Percentiles rank a stretch among this genome's conserved stretches.
These are phyloP conservation scores for Leptinotarsa undecemlineata DNA, from an alignment of 1,140 invertebrate species.

Conservation along the genomic window DNA sequence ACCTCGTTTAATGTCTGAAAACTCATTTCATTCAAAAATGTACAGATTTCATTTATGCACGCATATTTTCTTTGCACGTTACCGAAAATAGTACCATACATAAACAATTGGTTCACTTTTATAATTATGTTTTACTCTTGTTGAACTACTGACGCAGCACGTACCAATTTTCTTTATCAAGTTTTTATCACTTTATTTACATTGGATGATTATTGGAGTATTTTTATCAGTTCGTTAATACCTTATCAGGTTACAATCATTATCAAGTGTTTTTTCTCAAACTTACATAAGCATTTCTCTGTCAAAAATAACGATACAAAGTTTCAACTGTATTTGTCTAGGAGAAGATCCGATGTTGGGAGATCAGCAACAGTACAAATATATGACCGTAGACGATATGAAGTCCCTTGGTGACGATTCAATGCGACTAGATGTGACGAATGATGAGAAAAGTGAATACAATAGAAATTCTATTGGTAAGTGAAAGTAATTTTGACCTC, in stretches of 20 bases:
- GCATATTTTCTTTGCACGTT: conserved; percentile 5
- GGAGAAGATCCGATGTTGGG: conserved; percentile 78
- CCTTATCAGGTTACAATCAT: neutral
- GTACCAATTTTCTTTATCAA: neutral
- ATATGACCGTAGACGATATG: conserved; percentile 84
- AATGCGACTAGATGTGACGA: conserved; percentile 73
- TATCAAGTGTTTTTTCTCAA: conserved; percentile 4
- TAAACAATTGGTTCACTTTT: no score
- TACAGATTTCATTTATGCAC: neutral
- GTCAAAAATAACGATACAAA: neutral
- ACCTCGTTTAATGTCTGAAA: neutral
- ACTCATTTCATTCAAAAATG: neutral
- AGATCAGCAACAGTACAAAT: conserved; percentile 84
- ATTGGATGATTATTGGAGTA: neutral
- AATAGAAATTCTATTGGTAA: conserved; percentile 56
- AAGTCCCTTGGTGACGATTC: conserved; percentile 80
- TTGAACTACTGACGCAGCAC: neutral
- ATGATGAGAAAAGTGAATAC: conserved; percentile 63
- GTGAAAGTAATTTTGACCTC: neutral
- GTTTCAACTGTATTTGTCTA: conserved; percentile 50
- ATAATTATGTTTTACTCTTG: neutral
- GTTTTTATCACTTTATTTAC: conserved; percentile 1
- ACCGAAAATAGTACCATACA: neutral
- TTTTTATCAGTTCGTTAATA: conserved; percentile 10
- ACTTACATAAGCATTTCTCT: conserved; percentile 4